Evolutionary conservation across 2,113 vertebrate genomes (phyloP).

Genomic region (Labrus mixtus): DNA sequence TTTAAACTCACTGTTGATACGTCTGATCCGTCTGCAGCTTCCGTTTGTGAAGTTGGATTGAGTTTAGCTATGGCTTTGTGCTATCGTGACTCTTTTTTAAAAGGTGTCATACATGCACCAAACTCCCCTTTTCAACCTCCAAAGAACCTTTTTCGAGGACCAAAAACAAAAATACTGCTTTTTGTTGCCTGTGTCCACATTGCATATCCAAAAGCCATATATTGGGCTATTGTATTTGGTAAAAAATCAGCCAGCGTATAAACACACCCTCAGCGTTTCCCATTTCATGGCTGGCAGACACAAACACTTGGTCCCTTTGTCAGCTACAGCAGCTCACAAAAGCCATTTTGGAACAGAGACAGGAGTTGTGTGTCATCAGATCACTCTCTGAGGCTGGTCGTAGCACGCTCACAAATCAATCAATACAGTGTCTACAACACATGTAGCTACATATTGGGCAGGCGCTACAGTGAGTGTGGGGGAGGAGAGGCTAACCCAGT

Average conservation of each 20-base stretch:
- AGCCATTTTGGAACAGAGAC: constrained; percentile 52
- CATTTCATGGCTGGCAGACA: constrained; percentile 47
- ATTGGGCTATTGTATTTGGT: constrained; percentile 34
- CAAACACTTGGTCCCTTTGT: constrained; percentile 21
- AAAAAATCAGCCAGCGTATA: constrained; percentile 32
- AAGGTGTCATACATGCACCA: too few relatives aligned
- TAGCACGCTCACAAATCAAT: constrained; percentile 70
- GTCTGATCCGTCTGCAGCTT: neutral
- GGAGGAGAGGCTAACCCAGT: constrained; percentile 47
- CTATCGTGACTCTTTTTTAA: neutral
- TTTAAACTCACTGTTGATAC: constrained; percentile 38
- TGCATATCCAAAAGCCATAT: neutral
- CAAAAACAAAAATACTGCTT: constrained; percentile 15
- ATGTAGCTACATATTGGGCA: constrained; percentile 56
- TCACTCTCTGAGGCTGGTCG: constrained; percentile 46
- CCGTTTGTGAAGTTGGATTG: neutral
- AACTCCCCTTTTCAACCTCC: constrained; percentile 13
- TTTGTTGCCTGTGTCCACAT: constrained; percentile 16
- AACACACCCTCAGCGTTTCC: constrained; percentile 43
- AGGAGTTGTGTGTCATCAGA: constrained; percentile 67
- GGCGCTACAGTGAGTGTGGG: constrained; percentile 29
- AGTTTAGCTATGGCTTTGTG: constrained; percentile 19
- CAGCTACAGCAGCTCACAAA: constrained; percentile 43
- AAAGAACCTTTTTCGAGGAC: constrained; percentile 2
- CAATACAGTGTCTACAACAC: constrained; percentile 63